These are phyloP conservation scores for Callocephalon fimbriatum DNA, from an alignment of 2,113 vertebrate genomes.

Conservation along the genomic window DNA sequence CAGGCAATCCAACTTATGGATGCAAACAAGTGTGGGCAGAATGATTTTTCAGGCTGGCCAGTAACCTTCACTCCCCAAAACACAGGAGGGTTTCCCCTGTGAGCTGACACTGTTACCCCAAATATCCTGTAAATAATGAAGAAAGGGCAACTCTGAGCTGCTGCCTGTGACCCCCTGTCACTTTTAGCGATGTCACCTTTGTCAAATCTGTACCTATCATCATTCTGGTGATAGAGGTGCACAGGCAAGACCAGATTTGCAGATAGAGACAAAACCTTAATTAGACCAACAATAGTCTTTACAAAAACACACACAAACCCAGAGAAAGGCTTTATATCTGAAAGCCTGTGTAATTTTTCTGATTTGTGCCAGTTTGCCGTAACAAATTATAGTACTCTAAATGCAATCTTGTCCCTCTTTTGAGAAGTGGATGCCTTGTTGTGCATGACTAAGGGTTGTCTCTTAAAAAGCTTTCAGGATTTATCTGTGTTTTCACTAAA, in stretches of 20 bases:
- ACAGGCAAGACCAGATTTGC: background rate
- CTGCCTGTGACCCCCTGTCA: background rate
- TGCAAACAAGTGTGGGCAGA: background rate
- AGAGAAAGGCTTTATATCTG: background rate
- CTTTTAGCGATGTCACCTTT: background rate
- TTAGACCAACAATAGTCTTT: background rate
- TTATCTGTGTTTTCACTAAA: background rate
- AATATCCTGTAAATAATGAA: background rate
- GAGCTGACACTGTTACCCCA: accelerated
- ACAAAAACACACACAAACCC: background rate
- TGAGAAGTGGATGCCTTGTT: background rate
- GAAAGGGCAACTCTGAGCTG: background rate
- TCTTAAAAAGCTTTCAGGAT: background rate
- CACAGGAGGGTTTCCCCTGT: background rate
- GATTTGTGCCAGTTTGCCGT: background rate
- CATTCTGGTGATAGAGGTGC: background rate
- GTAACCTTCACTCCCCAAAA: background rate
- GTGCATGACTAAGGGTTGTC: background rate
- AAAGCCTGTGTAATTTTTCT: background rate
- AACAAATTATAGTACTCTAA: background rate
- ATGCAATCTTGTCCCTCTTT: background rate
- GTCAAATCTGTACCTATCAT: accelerated
- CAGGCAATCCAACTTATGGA: background rate
- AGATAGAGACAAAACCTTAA: background rate
- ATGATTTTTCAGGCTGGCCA: background rate